Evolutionary conservation across 2,888 invertebrate genomes (phyloP).

Genomic region (Rosalia funebris): DNA sequence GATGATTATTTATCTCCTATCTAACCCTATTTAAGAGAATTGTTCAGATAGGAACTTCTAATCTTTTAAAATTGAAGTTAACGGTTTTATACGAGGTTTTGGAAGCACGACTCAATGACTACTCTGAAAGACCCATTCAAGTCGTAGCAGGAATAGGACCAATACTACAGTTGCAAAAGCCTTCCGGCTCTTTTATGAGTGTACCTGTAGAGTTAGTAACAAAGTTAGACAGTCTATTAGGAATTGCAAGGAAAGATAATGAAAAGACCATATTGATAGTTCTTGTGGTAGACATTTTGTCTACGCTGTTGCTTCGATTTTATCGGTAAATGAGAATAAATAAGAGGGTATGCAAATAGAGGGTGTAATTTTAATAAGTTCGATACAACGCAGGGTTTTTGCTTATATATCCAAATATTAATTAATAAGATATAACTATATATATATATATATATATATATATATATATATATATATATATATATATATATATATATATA

Average conservation of each 20-base stretch:
- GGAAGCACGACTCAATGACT: neutral
- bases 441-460: too few species aligned
- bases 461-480: too few species aligned
- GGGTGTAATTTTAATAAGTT: too few species aligned
- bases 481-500: too few species aligned
- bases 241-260: conserved; percentile 39
- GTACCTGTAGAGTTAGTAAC: conserved; percentile 48
- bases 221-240: conserved; percentile 56
- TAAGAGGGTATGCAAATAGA: too few species aligned
- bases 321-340: neutral
- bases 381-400: too few species aligned
- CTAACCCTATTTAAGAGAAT: too few species aligned
- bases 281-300: conserved; percentile 8
- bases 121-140: conserved; percentile 9
- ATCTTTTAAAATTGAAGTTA: too few species aligned
- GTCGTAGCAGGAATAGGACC: neutral
- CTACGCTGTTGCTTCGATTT: neutral
- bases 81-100: neutral
- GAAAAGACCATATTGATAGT: conserved; percentile 8
- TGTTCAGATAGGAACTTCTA: too few species aligned
- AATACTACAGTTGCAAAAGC: conserved; percentile 19
- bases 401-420: too few species aligned
- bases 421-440: too few species aligned
- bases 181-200: conserved; percentile 35
- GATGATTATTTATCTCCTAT: too few species aligned